A percentile compares a stretch with the other conserved stretches of the same genome.
Conservation (phyloP, 1,140 invertebrate species). For the Drosophila bocki region DNA sequence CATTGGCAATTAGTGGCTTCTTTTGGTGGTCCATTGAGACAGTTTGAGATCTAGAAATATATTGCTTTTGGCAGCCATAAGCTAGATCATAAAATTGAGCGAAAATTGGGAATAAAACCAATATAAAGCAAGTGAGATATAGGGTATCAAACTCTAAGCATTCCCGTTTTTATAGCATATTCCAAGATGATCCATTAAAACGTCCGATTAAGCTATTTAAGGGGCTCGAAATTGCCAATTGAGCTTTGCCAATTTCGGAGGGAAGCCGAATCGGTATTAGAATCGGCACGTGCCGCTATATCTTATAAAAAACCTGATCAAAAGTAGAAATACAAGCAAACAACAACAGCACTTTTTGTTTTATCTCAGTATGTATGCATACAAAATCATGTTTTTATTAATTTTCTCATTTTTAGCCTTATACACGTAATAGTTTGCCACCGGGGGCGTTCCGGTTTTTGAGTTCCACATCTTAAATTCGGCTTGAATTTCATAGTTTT, state of each 20-base stretch:
- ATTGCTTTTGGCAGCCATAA: not conserved
- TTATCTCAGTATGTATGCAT: slow-evolving; percentile 39
- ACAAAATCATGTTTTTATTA: slow-evolving; percentile 71
- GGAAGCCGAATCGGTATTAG: not conserved
- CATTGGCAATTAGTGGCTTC: slow-evolving; percentile 15
- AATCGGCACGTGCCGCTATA: slow-evolving; percentile 25
- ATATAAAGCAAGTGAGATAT: not conserved
- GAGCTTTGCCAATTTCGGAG: slow-evolving; percentile 4
- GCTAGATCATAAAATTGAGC: not conserved
- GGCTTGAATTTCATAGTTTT: slow-evolving; percentile 52
- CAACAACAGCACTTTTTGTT: not conserved
- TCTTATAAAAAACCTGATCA: slow-evolving; percentile 18
- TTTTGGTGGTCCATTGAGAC: slow-evolving; percentile 16
- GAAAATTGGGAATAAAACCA: not conserved
- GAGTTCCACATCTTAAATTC: slow-evolving; percentile 62
- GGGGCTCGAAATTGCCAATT: slow-evolving; percentile 39
- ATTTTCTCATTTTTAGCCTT: slow-evolving; percentile 55
- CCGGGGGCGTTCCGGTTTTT: slow-evolving; percentile 35
- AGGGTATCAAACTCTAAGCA: slow-evolving; percentile 6
- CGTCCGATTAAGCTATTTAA: slow-evolving; percentile 35
- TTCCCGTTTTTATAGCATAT: slow-evolving; percentile 6
- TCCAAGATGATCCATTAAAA: slow-evolving; percentile 27
- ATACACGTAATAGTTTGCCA: slow-evolving; percentile 80
- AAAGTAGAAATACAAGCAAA: slow-evolving; percentile 4
- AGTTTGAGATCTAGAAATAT: not conserved